Evolutionary conservation across 2,888 invertebrate species (phyloP), one percentile per base, ranked within the genome.

Genomic region (Sphecodes monilicornis): DNA sequence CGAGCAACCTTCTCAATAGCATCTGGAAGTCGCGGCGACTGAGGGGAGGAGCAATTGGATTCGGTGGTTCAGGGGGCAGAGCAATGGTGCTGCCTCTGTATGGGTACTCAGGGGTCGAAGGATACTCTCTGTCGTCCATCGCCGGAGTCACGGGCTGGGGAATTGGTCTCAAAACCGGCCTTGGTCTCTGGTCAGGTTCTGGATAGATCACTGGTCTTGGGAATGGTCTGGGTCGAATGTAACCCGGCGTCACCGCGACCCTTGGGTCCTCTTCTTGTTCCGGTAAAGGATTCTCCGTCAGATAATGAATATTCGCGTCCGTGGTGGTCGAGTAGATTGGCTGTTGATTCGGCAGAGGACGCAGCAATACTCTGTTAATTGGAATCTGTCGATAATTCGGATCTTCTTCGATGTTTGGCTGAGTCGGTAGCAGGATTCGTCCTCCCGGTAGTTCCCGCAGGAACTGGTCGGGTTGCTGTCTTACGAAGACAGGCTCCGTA

Each of bases 1-100:
- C 92, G 57, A 97, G 96, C 79, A 97, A 94, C 92, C 96, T 96
- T 86, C 97, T 96, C 10, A 97, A 95, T 64, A 97, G 94, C 72
- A 96, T 95, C 91, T 97, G 97, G 84, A 97, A 96, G 92, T 97
- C 97, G 90, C 96, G 96, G 1, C 97, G 96, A 91, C 97, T 97
- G 3, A 97, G 96, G 11, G 97, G 97, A 16, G 97, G 96, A 72
- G 96, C 96, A 69, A 97, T 97, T 3, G 96, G 95, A 81, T 96
- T 96, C 3, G 94, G 94, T 8, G 95, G 95, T 79, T 96, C 96
- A 1, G 94, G 94, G 57, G 96, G 96, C n/a, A 94, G 71, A 22
- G 93, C 91, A 4, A 94, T 83, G 1, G 85, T 83, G 8, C 82
- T 78, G 5, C 69, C 29, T 70, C 93, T 87, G 78, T 94, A 93